These are phyloP conservation scores for Hyla sarda DNA, from an alignment of 2,113 vertebrate species.

Conservation along the genomic window DNA sequence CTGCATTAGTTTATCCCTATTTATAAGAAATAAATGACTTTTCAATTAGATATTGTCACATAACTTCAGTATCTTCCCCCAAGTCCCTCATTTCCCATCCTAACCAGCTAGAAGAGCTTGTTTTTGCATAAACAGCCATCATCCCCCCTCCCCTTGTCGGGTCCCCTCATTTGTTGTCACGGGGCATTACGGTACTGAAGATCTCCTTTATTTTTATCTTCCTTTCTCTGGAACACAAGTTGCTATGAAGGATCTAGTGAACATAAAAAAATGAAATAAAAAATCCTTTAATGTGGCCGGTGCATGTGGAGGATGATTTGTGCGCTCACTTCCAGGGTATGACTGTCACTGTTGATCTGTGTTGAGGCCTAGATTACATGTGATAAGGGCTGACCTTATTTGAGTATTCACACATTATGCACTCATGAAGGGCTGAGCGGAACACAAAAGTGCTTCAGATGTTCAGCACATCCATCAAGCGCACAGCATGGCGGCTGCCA, in stretches of 20 bases:
- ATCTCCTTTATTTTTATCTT: conserved; percentile 67
- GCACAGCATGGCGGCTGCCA: conserved; percentile 81
- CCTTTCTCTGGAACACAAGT: conserved; percentile 61
- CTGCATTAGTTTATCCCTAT: too few species aligned
- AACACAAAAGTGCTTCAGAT: conserved; percentile 87
- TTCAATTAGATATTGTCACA: too few species aligned
- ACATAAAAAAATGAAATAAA: conserved; percentile 33
- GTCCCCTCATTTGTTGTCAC: conserved; percentile 61
- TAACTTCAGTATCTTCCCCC: too few species aligned
- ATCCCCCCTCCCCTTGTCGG: conserved; percentile 13
- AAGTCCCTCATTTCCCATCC: too few species aligned
- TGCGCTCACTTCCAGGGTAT: conserved; percentile 71
- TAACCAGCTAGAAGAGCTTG: conserved; percentile 63
- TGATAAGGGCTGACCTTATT: conserved; percentile 85
- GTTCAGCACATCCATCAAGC: conserved; percentile 85
- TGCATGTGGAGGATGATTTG: conserved; percentile 72
- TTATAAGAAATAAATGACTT: too few species aligned
- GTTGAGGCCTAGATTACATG: conserved; percentile 79
- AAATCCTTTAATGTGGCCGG: conserved; percentile 67
- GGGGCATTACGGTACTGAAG: conserved; percentile 67
- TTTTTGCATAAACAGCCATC: conserved; percentile 70
- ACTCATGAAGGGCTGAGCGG: conserved; percentile 80
- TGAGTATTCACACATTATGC: conserved; percentile 81
- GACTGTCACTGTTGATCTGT: conserved; percentile 82
- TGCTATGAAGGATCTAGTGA: conserved; percentile 55